Evolutionary conservation across 2,113 vertebrate genomes (phyloP), one percentile per base, ranked within the genome.

Genomic region (Mixornis gularis): DNA sequence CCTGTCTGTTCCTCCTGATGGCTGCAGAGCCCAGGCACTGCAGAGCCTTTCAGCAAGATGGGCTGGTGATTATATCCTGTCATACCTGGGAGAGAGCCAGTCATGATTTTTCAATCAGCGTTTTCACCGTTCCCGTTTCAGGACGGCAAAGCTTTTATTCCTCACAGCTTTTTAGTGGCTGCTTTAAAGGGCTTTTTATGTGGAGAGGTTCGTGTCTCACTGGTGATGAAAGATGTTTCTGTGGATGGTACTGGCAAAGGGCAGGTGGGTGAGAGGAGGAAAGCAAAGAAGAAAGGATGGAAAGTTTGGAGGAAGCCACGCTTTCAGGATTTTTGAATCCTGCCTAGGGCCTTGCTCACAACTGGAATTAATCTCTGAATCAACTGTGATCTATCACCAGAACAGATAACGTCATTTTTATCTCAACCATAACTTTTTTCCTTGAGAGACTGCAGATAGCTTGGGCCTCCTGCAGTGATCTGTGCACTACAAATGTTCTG

Each of bases 31-130:
- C 88, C 96, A 85, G 94, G 91, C 95, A 93, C 68, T 94, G 58
- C 40, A 18, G 73, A 94, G 76, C 91, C 78, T 95, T 88, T 94
- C 96, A 92, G 96, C 86, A 89, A 58, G 92, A 96, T n/a, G 64
- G 86, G 74, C 93, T 95, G 85, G 77, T 94, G 89, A 95, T 97
- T 95, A 95, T 62, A 89, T 71, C 38, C 55, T 91, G 93, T 97
- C 96, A 95, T 13, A 94, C 3, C 80, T 12, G 56, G 60, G 36
- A 38, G 13, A 90, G 77, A 93, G 80, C 79, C 63, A 60, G 92
- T 9, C 89, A 79, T 43, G 93, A 95, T 92, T 97, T 96, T 97
- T 95, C 96, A 95, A 95, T 93, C 94, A 94, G 66, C 48, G 25
- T 93, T 96, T 95, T 91, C 73, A 82, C 80, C 70, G n/a, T 85